Conservation (phyloP, 2,113 vertebrate species). For the Trogon melanurus region DNA sequence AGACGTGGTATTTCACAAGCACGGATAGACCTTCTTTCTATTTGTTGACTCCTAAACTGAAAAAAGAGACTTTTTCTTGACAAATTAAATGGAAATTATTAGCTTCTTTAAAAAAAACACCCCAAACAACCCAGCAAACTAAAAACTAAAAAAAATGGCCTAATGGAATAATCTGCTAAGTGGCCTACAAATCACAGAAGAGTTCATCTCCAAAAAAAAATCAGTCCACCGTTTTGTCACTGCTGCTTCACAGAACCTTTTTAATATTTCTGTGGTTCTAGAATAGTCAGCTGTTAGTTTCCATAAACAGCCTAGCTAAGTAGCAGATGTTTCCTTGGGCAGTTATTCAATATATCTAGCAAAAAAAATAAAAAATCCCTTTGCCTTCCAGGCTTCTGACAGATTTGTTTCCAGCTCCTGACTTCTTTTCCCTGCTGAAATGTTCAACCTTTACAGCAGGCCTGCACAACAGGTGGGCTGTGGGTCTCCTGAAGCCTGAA, state of each 20-base stretch:
- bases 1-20: neutral
- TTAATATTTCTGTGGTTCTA: neutral
- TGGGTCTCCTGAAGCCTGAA: conserved; percentile 58
- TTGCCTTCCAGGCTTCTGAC: conserved; percentile 61
- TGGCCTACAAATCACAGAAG: neutral
- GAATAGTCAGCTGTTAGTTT: conserved; percentile 60
- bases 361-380: conserved; percentile 44
- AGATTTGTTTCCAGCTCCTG: conserved; percentile 63
- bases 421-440: conserved; percentile 64
- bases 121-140: neutral
- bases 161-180: neutral
- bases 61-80: neutral
- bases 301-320: conserved; percentile 59
- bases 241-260: neutral
- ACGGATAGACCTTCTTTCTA: neutral
- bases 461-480: conserved; percentile 57
- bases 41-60: neutral
- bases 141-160: no score
- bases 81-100: neutral
- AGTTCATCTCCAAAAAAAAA: neutral
- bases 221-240: neutral
- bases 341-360: conserved; percentile 59
- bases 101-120: neutral
- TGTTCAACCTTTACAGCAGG: conserved; percentile 60
- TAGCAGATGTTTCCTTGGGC: conserved; percentile 69